Evolutionary conservation across 2,797 vertebrate species (phyloP), one percentile per base, ranked within the genome.

Genomic region (Fringilla coelebs): DNA sequence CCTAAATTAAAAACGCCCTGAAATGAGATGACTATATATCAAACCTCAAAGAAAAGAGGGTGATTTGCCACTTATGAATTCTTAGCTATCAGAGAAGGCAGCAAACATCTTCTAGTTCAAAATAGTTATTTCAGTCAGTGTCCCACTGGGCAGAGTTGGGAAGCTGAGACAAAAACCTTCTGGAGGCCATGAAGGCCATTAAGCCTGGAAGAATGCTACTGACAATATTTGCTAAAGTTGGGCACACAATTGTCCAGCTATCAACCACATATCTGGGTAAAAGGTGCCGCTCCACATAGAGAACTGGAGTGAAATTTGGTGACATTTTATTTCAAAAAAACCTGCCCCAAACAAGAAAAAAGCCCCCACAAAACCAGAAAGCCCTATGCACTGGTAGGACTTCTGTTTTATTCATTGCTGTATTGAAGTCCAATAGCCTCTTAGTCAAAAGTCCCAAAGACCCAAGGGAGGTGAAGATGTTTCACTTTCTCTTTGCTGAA

Each of bases 261-360:
- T 2, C 34, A 75, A 34, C 18, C 1, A 3, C 2, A 0, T 20
- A 41, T 6, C 48, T n/a, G 25, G 0, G 6, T 4, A 41, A 43
- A 65, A 88, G 19, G 31, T 38, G 36, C n/a, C 34, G 31, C 36
- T 66, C 51, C 52, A 61, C 1, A 1, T 1, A 18, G 32, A 57
- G 34, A 82, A 57, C 9, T 31, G 17, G 17, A 29, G 32, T 22
- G 40, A 78, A 63, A 75, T 74, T 52, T 63, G 34, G 32, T 31
- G 38, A 52, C 6, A 7, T 43, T 74, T 38, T 48, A 32, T 48
- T 73, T 10, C 9, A 8, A 55, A 36, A 80, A 40, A 32, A 3
- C 10, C 18, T 2, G 3, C 7, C 10, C 28, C 28, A 31, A 55
- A 24, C 3, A 48, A 31, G 49, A 4, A 43, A 12, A 24, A 65